Evolutionary conservation across 2,888 invertebrate genomes (phyloP).

Genomic region (Nephrotoma flavescens): DNA sequence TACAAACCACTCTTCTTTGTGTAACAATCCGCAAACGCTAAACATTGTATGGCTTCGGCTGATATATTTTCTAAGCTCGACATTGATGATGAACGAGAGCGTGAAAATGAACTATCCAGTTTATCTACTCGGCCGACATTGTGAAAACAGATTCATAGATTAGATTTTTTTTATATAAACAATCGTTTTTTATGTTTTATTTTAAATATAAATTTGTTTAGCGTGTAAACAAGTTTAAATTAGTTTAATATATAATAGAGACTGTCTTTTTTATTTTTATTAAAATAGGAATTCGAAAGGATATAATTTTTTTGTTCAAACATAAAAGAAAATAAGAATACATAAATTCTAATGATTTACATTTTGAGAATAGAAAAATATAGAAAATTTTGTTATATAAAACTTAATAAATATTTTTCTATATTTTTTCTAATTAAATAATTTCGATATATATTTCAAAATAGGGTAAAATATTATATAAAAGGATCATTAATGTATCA

Average conservation of each 20-base stretch:
- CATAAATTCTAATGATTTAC: background rate
- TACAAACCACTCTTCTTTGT: slow-evolving; percentile 77
- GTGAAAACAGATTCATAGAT: slow-evolving; percentile 8
- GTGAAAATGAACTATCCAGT: slow-evolving; percentile 90
- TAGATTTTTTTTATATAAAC: background rate
- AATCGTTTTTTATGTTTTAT: background rate
- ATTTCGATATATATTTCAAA: background rate
- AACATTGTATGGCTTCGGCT: slow-evolving; percentile 88
- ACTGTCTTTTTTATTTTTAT: background rate
- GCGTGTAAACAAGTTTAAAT: background rate
- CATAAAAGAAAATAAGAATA: background rate
- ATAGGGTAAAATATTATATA: background rate
- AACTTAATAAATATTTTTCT: background rate
- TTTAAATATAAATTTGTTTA: background rate
- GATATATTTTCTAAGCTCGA: slow-evolving; percentile 95
- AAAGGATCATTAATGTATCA: background rate
- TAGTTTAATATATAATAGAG: background rate
- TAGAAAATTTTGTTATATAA: background rate
- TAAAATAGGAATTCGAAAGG: background rate
- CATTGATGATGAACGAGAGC: slow-evolving; percentile 94
- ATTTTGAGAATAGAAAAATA: background rate
- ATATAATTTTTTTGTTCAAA: background rate
- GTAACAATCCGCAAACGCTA: slow-evolving; percentile 91
- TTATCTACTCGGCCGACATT: slow-evolving; percentile 73
- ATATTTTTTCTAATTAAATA: background rate